Base-by-base conservation (phyloP, 2,888 invertebrate genomes). In the Campoletis raptor region DNA sequence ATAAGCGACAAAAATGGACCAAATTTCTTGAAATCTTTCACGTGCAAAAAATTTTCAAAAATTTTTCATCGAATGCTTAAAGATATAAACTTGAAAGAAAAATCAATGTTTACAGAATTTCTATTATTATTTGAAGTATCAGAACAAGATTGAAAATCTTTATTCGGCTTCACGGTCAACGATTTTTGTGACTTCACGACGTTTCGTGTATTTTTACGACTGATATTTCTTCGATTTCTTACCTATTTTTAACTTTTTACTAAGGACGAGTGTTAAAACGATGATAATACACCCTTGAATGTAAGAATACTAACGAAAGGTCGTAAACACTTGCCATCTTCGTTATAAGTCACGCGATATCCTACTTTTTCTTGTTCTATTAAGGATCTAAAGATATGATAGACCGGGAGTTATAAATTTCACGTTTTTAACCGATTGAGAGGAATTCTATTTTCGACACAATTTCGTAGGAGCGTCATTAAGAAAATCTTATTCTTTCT, bases 281-380 rank as follows among this genome's bases (percentile, higher is more conserved):
- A 66, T 36, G 37, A 37, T 10, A 66, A 66, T 66, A 18, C 9
- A 8, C 37, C 66, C 0, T 8, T 9, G n/a, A n/a, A 18, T 37
- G 36, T n/a, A n/a, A 1, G 9, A 66, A 66, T 66, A 36, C 36
- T 66, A 37, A 66, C 37, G 66, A 37, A 57, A 57, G 24, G 66
- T 66, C 66, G 66, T 66, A 36, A 66, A 66, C 66, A 37, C 66
- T 57, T 57, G n/a, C 57, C 57, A 57, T 24, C 57, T 57, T 12
- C 24, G 57, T 30, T 24, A 12, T 57, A 30, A 66, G 66, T 66
- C 37, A 66, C 66, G 36, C 66, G 66, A 66, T 66, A 66, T 66
- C 37, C 66, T 37, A 66, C 36, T 66, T 66, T 66, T 66, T 66
- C 9, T 37, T 37, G 66, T 37, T 66, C 37, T 66, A 66, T 66